Evolutionary conservation across 2,888 invertebrate species (phyloP).

Genomic region (Maniola hyperantus): DNA sequence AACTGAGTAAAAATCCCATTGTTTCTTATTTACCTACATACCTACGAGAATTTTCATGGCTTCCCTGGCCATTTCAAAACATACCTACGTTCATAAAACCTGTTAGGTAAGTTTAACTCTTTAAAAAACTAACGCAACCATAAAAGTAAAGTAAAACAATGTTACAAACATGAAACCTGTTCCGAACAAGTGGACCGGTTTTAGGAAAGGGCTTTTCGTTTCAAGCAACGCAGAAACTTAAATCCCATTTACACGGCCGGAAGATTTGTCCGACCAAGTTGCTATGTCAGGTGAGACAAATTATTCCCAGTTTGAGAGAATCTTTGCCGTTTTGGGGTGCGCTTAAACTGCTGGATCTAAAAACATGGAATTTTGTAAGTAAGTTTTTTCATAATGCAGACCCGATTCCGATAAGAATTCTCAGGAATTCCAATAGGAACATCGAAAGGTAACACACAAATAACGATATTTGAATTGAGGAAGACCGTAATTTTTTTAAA

Average conservation of each 20-base stretch:
- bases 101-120: constrained; percentile 32
- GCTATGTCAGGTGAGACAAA: not conserved
- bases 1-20: not conserved
- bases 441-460: too few relatives aligned
- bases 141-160: constrained; percentile 39
- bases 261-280: constrained; percentile 10
- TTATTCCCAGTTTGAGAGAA: not conserved
- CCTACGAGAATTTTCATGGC: constrained; percentile 7
- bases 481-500: too few relatives aligned
- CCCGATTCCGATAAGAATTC: too few relatives aligned
- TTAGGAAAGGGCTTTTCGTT: constrained; percentile 40
- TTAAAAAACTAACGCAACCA: constrained; percentile 35
- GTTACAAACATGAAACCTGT: constrained; percentile 36
- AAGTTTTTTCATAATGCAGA: too few relatives aligned
- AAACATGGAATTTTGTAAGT: too few relatives aligned
- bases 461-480: too few relatives aligned
- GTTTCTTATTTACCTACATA: not conserved
- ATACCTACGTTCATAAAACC: constrained; percentile 25
- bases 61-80: constrained; percentile 15
- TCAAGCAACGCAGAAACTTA: constrained; percentile 20
- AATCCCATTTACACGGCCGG: constrained; percentile 10
- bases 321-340: not conserved
- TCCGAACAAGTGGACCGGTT: constrained; percentile 38
- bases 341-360: too few relatives aligned
- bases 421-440: too few relatives aligned